These are phyloP conservation scores for Erythrolamprus reginae DNA, from an alignment of 2,113 vertebrate genomes.

Conservation along the genomic window DNA sequence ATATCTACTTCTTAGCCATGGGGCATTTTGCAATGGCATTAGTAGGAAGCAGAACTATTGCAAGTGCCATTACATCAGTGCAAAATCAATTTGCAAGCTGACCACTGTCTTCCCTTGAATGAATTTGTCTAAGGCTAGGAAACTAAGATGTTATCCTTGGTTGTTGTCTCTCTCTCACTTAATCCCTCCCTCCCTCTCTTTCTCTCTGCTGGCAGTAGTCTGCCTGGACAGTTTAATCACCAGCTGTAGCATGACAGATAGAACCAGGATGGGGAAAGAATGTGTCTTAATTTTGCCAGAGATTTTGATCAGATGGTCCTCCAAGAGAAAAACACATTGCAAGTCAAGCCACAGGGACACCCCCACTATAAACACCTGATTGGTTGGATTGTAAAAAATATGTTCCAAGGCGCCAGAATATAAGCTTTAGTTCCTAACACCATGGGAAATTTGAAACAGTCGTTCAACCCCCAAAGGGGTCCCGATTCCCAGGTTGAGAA, in stretches of 20 bases:
- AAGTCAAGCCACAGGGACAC: not conserved
- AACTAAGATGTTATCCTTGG: not conserved
- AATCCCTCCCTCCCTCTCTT: too few species aligned
- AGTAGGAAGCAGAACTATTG: not conserved
- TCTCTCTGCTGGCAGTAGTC: not conserved
- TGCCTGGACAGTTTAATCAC: not conserved
- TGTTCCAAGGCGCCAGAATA: too few species aligned
- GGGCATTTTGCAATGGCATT: not conserved
- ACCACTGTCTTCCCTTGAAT: not conserved
- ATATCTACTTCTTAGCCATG: not conserved
- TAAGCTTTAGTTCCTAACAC: too few species aligned
- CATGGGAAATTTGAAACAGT: too few species aligned
- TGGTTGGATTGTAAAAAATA: too few species aligned
- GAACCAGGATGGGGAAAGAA: not conserved
- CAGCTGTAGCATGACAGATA: not conserved
- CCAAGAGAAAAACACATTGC: conserved; percentile 1
- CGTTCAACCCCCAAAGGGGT: too few species aligned
- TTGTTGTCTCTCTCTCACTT: not conserved
- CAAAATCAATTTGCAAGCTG: not conserved
- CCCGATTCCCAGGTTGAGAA: too few species aligned
- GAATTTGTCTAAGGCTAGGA: not conserved
- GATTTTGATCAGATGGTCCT: not conserved
- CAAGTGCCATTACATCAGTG: not conserved
- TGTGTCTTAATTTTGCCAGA: not conserved
- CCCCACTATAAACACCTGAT: too few species aligned